Conservation (phyloP, 1,140 invertebrate genomes). For the Drosophila asahinai region DNA sequence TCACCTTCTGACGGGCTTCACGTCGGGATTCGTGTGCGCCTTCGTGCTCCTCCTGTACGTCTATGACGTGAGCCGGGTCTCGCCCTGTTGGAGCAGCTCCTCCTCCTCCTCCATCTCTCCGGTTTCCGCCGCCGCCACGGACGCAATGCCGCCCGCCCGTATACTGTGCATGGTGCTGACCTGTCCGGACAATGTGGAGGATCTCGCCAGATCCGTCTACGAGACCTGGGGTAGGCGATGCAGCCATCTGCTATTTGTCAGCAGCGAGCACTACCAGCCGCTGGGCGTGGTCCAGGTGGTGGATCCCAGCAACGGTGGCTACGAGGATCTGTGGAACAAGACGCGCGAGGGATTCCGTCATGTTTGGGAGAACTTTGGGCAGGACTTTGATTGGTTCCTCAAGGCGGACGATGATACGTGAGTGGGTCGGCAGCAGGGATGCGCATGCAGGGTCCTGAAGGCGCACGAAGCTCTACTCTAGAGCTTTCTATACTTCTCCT, state of each 20-base stretch:
- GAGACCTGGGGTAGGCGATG: constrained; percentile 97
- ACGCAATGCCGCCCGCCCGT: constrained; percentile 86
- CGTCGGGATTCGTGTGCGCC: constrained; percentile 54
- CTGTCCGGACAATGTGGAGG: constrained; percentile 93
- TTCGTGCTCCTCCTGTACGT: constrained; percentile 54
- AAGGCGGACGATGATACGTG: constrained; percentile 98
- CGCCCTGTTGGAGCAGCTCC: constrained; percentile 37
- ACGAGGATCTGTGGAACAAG: constrained; percentile 97
- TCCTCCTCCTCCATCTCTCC: constrained; percentile 2
- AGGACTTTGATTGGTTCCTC: constrained; percentile 95
- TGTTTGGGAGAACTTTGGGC: constrained; percentile 91
- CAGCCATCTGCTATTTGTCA: constrained; percentile 95
- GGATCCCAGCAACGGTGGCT: constrained; percentile 90
- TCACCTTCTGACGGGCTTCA: constrained; percentile 59
- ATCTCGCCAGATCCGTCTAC: constrained; percentile 94
- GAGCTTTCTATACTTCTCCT: not conserved
- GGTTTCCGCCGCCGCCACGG: constrained; percentile 2
- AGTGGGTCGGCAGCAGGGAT: constrained; percentile 78
- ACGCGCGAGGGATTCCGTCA: constrained; percentile 96
- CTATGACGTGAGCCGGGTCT: constrained; percentile 45
- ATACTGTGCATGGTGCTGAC: constrained; percentile 98
- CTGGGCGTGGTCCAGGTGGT: constrained; percentile 87
- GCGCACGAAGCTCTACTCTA: too few relatives aligned
- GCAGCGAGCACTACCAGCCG: constrained; percentile 88
- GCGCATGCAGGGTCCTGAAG: not conserved